These are phyloP conservation scores for Molanna angustata DNA, from an alignment of 2,888 invertebrate species.

Conservation along the genomic window DNA sequence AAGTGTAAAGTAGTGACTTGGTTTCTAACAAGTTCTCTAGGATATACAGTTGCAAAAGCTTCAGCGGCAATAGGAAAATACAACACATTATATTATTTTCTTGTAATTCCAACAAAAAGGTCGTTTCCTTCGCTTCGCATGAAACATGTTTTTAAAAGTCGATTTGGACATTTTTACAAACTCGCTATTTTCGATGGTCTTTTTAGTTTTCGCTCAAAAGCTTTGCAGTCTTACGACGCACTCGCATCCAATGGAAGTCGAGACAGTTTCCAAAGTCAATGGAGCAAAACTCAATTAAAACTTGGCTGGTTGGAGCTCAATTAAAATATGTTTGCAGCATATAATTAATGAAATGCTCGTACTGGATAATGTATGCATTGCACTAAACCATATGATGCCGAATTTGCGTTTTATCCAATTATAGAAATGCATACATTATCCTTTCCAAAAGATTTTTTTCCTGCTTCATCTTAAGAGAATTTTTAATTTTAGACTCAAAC, in stretches of 20 bases:
- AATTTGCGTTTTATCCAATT: no score
- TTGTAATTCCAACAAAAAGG: no score
- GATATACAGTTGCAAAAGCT: no score
- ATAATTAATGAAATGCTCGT: constrained; percentile 26
- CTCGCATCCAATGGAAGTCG: constrained; percentile 15
- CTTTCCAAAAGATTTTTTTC: no score
- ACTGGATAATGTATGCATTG: constrained; percentile 17
- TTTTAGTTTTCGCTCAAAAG: no score
- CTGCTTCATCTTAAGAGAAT: no score
- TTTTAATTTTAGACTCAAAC: no score
- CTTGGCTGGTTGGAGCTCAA: constrained; percentile 29
- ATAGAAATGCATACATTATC: no score
- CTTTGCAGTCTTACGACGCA: constrained; percentile 9
- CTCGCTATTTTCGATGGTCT: not conserved
- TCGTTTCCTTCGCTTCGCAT: no score
- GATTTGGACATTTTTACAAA: not conserved
- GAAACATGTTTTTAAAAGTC: not conserved
- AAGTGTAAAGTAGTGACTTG: constrained; percentile 22
- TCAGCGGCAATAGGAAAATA: no score
- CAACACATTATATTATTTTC: no score
- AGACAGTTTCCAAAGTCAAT: constrained; percentile 33
- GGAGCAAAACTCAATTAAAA: constrained; percentile 33
- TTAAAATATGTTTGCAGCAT: constrained; percentile 29
- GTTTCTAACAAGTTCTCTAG: constrained; percentile 22
- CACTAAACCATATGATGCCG: not conserved